These are phyloP conservation scores for Limnodromus scolopaceus DNA, from an alignment of 2,797 vertebrate genomes.

Conservation along the genomic window DNA sequence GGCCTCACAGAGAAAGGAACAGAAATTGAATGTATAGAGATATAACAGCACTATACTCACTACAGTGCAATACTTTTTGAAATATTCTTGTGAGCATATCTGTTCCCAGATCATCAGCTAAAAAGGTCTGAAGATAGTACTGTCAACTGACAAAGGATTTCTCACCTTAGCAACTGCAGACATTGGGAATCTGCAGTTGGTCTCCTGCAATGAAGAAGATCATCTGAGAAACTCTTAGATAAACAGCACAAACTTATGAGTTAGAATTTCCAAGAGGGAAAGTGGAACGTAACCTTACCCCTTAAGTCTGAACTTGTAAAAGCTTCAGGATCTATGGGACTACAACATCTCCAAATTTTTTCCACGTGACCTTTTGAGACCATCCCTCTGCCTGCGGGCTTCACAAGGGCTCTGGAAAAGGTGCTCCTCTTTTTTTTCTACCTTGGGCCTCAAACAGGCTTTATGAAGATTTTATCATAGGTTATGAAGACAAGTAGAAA, in stretches of 20 bases:
- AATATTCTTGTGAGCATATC: neutral
- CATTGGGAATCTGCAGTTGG: neutral
- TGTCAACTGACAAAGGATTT: neutral
- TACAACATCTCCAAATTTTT: neutral
- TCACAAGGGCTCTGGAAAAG: neutral
- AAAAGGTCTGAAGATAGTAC: neutral
- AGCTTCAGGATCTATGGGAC: neutral
- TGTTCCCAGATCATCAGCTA: neutral
- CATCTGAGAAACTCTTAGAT: neutral
- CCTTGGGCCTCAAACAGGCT: neutral
- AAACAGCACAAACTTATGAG: neutral
- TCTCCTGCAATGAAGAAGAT: neutral
- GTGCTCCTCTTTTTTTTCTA: neutral
- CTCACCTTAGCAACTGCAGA: neutral
- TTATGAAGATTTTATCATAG: neutral
- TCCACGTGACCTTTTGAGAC: neutral
- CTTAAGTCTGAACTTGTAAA: neutral
- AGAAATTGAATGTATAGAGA: neutral
- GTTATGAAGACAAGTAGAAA: neutral
- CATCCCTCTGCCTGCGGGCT: neutral
- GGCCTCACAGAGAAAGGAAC: neutral
- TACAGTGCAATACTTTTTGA: neutral
- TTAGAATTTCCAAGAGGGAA: neutral
- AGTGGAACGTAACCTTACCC: neutral
- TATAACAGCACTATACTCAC: neutral